Conservation (phyloP, 2,797 vertebrate genomes). For the Yasuhikotakia modesta region DNA sequence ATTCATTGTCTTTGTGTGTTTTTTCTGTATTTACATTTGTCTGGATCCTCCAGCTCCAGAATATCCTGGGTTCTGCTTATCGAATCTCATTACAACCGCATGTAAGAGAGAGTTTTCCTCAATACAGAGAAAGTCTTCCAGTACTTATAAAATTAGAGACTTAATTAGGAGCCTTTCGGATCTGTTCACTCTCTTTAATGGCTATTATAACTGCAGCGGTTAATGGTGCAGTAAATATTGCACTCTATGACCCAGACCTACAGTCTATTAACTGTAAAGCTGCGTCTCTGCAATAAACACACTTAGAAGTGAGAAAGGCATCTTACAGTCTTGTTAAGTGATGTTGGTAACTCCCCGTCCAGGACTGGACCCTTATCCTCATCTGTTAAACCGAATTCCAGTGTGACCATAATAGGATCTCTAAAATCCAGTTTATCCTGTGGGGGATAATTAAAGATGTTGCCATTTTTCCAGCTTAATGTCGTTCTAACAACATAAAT, state of each 20-base stretch:
- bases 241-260: not conserved
- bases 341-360: slow-evolving; percentile 83
- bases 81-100: slow-evolving; percentile 18
- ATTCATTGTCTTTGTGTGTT: too few species aligned
- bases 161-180: slow-evolving; percentile 63
- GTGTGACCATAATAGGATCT: slow-evolving; percentile 86
- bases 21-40: too few species aligned
- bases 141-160: slow-evolving; percentile 46
- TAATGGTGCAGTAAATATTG: not conserved
- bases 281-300: not conserved
- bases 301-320: slow-evolving; percentile 19
- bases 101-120: slow-evolving; percentile 1
- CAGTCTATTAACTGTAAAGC: not conserved
- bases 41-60: too few species aligned
- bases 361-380: slow-evolving; percentile 88
- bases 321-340: slow-evolving; percentile 88
- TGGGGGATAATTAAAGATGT: not conserved
- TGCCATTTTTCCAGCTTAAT: slow-evolving; percentile 35
- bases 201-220: slow-evolving; percentile 17
- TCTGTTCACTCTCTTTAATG: slow-evolving; percentile 8
- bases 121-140: slow-evolving; percentile 33
- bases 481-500: not conserved
- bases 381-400: slow-evolving; percentile 86
- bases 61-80: slow-evolving; percentile 10
- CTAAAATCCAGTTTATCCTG: slow-evolving; percentile 91